These are phyloP conservation scores for Meiosimyza decipiens DNA, from an alignment of 2,888 invertebrate genomes.

Conservation along the genomic window DNA sequence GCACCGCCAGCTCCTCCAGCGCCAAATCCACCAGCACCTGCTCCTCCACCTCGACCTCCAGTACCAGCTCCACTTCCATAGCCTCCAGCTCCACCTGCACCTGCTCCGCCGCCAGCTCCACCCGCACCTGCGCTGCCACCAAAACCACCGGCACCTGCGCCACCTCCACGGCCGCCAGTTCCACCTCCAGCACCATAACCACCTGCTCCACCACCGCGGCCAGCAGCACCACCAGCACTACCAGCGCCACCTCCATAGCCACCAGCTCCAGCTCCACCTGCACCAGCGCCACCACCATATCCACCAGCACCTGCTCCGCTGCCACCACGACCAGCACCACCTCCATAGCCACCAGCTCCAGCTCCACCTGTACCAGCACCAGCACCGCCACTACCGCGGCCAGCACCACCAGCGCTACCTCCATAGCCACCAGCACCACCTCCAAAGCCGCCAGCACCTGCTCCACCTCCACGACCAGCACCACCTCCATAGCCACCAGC, in stretches of 20 bases:
- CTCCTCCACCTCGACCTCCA: slow-evolving; percentile 35
- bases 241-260: slow-evolving; percentile 5
- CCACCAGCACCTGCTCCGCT: slow-evolving; percentile 43
- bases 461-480: slow-evolving; percentile 43
- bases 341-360: neutral
- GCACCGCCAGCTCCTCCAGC: slow-evolving; percentile 45
- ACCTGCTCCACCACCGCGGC: slow-evolving; percentile 41
- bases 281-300: slow-evolving; percentile 29
- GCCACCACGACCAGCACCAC: slow-evolving; percentile 43
- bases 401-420: slow-evolving; percentile 36
- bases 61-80: slow-evolving; percentile 47
- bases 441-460: slow-evolving; percentile 43
- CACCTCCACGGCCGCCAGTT: slow-evolving; percentile 37
- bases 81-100: slow-evolving; percentile 20
- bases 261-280: slow-evolving; percentile 16
- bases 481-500: slow-evolving; percentile 48
- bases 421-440: slow-evolving; percentile 39
- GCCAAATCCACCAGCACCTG: slow-evolving; percentile 27
- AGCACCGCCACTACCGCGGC: slow-evolving; percentile 32
- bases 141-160: slow-evolving; percentile 24
- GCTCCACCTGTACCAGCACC: slow-evolving; percentile 40
- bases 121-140: slow-evolving; percentile 31
- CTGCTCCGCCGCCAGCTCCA: slow-evolving; percentile 22
- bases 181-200: slow-evolving; percentile 41
- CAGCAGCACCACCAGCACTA: slow-evolving; percentile 25